phyloP scores from a whole-genome alignment of 37 sponge, comb jelly and placozoan genomes.

The Oopsacas minuta region DNA sequence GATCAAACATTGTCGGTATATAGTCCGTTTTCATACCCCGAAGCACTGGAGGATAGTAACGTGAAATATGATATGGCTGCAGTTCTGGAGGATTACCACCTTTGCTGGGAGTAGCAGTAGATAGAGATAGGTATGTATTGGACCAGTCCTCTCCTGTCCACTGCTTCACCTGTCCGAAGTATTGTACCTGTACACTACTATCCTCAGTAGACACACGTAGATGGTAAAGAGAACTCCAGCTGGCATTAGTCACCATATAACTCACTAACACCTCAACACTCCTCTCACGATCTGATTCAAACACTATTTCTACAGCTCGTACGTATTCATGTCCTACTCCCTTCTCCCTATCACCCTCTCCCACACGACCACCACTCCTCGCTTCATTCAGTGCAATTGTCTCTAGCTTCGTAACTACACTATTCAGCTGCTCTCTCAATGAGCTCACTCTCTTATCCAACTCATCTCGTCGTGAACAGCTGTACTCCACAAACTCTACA shows the following conservation, averaged over 20 bases:
- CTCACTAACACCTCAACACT: slow-evolving; percentile 32
- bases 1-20: not conserved
- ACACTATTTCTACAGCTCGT: slow-evolving; percentile 20
- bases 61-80: not conserved
- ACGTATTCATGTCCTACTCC: not conserved
- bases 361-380: not conserved
- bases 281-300: slow-evolving; percentile 25
- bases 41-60: slow-evolving; percentile 1
- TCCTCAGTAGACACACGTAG: slow-evolving; percentile 26
- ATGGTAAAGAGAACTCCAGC: slow-evolving; percentile 41
- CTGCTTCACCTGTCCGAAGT: slow-evolving; percentile 38
- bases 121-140: slow-evolving; percentile 29
- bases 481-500: slow-evolving; percentile 10
- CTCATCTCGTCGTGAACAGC: not conserved
- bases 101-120: slow-evolving; percentile 37
- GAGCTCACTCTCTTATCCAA: not conserved
- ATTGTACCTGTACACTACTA: slow-evolving; percentile 33
- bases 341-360: not conserved
- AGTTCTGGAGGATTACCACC: slow-evolving; percentile 27
- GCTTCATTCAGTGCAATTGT: not conserved
- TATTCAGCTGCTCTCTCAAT: not conserved
- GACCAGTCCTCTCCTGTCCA: slow-evolving; percentile 43
- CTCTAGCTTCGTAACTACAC: not conserved
- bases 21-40: too few species aligned
- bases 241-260: slow-evolving; percentile 34